These are phyloP conservation scores for Leucophora obtusa DNA, from an alignment of 2,888 invertebrate genomes.

Conservation along the genomic window DNA sequence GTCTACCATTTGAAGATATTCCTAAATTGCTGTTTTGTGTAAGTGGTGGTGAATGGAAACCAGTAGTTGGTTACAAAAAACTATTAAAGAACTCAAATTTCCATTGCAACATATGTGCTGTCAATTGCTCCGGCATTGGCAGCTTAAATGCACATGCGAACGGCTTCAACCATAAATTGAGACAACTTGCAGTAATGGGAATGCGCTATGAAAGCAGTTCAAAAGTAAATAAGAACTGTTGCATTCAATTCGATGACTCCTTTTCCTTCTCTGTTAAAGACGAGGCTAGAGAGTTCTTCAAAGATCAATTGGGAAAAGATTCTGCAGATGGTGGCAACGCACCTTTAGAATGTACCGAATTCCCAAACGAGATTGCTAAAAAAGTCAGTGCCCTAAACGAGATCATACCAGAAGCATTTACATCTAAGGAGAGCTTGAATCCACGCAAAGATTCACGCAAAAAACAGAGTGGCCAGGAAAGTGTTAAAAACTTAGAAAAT, in stretches of 20 bases:
- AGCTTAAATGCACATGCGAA: conserved; percentile 61
- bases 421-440: background rate
- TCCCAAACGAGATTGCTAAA: conserved; percentile 21
- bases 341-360: background rate
- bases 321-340: background rate
- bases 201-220: conserved; percentile 38
- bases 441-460: background rate
- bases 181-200: conserved; percentile 38
- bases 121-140: conserved; percentile 53
- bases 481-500: background rate
- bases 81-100: conserved; percentile 32
- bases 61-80: conserved; percentile 33
- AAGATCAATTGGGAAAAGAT: background rate
- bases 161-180: conserved; percentile 46
- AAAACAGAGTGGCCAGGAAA: background rate
- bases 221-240: conserved; percentile 59
- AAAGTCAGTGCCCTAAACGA: conserved; percentile 30
- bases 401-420: conserved; percentile 3
- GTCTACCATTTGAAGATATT: conserved; percentile 51
- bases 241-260: conserved; percentile 38
- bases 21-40: conserved; percentile 54
- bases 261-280: conserved; percentile 47
- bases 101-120: conserved; percentile 55
- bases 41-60: conserved; percentile 44
- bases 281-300: conserved; percentile 15